Conservation (phyloP, 2,113 vertebrate species). For the Zosterops lateralis region DNA sequence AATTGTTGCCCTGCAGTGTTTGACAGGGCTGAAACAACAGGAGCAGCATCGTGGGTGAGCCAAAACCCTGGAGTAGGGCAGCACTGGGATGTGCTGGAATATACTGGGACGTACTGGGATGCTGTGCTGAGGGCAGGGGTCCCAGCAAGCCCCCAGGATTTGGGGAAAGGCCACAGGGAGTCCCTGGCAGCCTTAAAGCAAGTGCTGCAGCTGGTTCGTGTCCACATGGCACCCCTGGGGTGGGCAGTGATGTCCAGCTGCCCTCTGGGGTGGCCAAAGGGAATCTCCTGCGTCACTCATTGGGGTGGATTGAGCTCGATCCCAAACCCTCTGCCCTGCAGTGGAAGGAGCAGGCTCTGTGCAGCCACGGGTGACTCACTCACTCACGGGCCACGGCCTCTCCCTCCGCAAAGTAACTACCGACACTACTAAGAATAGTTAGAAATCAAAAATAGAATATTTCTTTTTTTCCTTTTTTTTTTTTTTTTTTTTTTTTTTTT, state of each 20-base stretch:
- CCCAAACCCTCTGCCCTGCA: neutral
- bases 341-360: neutral
- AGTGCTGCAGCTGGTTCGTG: neutral
- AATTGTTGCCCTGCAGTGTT: neutral
- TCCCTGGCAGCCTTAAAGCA: neutral
- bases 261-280: neutral
- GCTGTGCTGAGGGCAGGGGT: neutral
- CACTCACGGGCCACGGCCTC: neutral
- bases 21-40: neutral
- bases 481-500: neutral
- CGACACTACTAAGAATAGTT: slow-evolving; percentile 36
- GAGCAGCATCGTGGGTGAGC: neutral
- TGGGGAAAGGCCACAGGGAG: neutral
- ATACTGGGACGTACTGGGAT: neutral
- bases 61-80: fast-evolving
- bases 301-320: neutral
- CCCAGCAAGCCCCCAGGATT: neutral
- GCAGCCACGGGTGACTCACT: neutral
- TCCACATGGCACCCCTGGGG: neutral
- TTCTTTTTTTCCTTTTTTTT: neutral
- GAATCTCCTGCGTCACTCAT: neutral
- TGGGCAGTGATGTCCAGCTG: neutral
- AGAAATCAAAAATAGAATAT: slow-evolving; percentile 39
- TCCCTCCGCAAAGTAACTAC: slow-evolving; percentile 13
- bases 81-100: neutral